Evolutionary conservation across 2,113 vertebrate species (phyloP).

Genomic region (Vulpes ferrilata): DNA sequence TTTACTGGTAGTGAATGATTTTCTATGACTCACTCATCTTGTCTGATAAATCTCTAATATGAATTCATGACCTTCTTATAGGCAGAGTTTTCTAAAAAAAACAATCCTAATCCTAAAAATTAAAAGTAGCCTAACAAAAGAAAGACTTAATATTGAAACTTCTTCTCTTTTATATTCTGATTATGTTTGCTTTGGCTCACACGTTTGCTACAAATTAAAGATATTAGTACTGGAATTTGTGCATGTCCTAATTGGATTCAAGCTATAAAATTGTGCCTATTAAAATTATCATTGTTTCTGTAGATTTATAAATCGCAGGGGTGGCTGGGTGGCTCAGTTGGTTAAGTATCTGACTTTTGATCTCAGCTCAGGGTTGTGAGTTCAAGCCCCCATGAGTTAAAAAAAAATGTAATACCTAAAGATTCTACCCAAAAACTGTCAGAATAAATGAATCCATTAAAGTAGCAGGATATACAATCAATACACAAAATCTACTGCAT

Average conservation of each 20-base stretch:
- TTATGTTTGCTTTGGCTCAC: neutral
- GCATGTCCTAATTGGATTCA: neutral
- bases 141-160: neutral
- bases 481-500: neutral
- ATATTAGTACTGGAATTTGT: neutral
- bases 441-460: neutral
- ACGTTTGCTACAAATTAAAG: neutral
- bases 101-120: conserved; percentile 25
- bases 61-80: neutral
- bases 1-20: neutral
- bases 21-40: neutral
- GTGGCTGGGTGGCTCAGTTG: neutral
- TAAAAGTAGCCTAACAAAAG: neutral
- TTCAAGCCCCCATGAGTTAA: neutral
- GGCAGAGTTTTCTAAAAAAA: neutral
- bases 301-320: neutral
- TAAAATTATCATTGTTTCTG: conserved; percentile 36
- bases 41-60: neutral
- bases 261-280: neutral
- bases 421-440: neutral
- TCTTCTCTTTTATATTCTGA: neutral
- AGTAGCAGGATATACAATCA: neutral
- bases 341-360: neutral
- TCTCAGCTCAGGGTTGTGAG: neutral
- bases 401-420: neutral